Base-by-base conservation (phyloP, 1,140 invertebrate species). In the Saccostrea cuccullata region DNA sequence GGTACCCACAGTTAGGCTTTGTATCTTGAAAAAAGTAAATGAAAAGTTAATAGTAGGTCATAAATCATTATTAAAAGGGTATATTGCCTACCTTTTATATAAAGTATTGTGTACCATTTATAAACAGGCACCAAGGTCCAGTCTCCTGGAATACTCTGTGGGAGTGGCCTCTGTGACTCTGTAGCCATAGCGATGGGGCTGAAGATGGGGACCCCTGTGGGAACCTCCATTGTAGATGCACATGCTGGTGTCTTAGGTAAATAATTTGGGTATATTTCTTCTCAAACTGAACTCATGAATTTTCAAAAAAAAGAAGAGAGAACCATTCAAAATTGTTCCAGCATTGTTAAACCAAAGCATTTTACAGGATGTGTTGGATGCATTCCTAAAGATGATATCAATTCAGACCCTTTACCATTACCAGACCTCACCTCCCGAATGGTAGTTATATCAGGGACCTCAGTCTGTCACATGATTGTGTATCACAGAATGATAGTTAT, bases 381-480 rank as follows among this genome's bases (percentile, higher is more conserved):
- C 92, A 85, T 86, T 12, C 91, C 93, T 47, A 30, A 77, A 17
- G 70, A 13, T 15, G 12, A 11, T 36, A 2, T 26, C 23, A 84
- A 86, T 55, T 84, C 87, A 84, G 82, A 82, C 5, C 64, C 60
- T 9, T 58, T 90, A 56, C 60, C 17, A 1, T 17, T 92, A 20
- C 91, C 93, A 55, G 85, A 90, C 12, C 26, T 94, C 47, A 91
- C 86, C 12, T 84, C 86, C 47, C 95, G 97, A 94, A 94, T 97
- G 91, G 95, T 96, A 95, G 92, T 99, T 77, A 99, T 99, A 91
- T 98, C 97, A 95, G 98, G 98, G 6, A 99, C 98, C 0, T 99
- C 98, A 2, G 98, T 98, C 9, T 99, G 98, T 94, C 98, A 99
- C 92, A 99, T 99, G 98, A 97, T 97, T 91, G 96, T 99, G 15